These are phyloP conservation scores for Pentamera pediparva DNA, from an alignment of 53 echinoderm and acorn worm genomes.

Conservation along the genomic window DNA sequence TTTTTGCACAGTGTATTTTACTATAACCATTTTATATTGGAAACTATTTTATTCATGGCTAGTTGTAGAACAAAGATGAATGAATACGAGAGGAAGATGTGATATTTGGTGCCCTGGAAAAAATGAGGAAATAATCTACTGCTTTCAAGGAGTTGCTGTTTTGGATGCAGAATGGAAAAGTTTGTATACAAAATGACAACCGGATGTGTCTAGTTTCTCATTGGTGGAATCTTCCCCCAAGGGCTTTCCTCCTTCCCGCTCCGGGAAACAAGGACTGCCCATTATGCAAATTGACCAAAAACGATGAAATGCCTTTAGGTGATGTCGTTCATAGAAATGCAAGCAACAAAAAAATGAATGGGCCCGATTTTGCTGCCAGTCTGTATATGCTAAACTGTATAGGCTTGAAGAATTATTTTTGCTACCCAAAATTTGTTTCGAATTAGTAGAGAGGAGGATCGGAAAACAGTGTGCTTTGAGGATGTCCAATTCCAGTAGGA, in stretches of 20 bases:
- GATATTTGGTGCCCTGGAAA: conserved; percentile 13
- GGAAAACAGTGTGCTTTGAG: conserved; percentile 36
- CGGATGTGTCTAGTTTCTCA: too few relatives aligned
- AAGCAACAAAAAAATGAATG: conserved; percentile 1
- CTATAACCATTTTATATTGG: conserved; percentile 44
- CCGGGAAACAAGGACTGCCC: too few relatives aligned
- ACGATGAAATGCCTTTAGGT: conserved; percentile 35
- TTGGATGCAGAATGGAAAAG: conserved; percentile 28
- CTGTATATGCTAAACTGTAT: conserved; percentile 36
- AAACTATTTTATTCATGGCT: conserved; percentile 36
- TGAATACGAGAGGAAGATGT: not conserved
- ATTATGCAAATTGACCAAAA: conserved; percentile 43
- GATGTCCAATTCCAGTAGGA: too few relatives aligned
- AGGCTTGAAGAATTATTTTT: conserved; percentile 38
- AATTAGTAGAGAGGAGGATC: conserved; percentile 4
- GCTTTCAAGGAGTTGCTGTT: not conserved
- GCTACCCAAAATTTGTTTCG: conserved; percentile 35
- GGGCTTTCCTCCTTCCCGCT: too few relatives aligned
- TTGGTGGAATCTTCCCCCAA: too few relatives aligned
- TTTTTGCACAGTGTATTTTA: conserved; percentile 46
- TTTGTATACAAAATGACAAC: conserved; percentile 35
- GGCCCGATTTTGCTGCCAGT: conserved; percentile 19
- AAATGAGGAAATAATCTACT: not conserved
- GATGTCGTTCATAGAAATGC: not conserved
- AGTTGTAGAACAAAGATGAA: conserved; percentile 25